These are phyloP conservation scores for Heterotis niloticus DNA, from an alignment of 2,113 vertebrate genomes.

Conservation along the genomic window DNA sequence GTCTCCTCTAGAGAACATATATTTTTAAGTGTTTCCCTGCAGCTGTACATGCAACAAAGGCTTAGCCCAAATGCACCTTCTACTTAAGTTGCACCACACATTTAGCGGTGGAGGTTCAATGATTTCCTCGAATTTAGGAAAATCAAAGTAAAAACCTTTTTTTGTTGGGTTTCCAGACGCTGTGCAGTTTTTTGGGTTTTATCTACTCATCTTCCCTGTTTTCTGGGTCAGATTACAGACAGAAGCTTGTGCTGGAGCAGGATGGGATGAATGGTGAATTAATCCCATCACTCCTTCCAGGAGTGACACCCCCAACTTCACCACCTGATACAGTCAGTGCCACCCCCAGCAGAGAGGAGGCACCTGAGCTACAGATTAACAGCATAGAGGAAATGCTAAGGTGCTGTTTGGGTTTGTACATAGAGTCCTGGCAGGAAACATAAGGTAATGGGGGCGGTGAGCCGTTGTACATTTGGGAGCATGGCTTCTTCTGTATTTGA, in stretches of 20 bases:
- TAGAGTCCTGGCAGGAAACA: too few relatives aligned
- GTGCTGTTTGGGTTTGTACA: neutral
- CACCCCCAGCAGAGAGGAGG: neutral
- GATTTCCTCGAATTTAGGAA: too few relatives aligned
- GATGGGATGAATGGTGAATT: neutral
- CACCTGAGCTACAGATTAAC: neutral
- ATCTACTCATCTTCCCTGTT: neutral
- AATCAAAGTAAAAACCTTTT: too few relatives aligned
- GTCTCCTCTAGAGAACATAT: too few relatives aligned
- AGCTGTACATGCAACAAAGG: too few relatives aligned
- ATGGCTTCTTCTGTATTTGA: neutral
- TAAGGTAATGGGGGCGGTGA: too few relatives aligned
- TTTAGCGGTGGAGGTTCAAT: too few relatives aligned
- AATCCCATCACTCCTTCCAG: slow-evolving; percentile 12
- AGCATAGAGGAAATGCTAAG: slow-evolving; percentile 1
- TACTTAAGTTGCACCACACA: too few relatives aligned
- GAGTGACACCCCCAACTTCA: neutral
- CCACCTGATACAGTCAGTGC: neutral
- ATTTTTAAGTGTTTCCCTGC: too few relatives aligned
- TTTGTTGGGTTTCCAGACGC: too few relatives aligned
- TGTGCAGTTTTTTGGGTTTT: neutral
- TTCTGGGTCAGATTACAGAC: neutral
- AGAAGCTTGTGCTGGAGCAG: neutral
- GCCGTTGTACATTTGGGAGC: too few relatives aligned
- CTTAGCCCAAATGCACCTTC: too few relatives aligned